These are phyloP conservation scores for Halichoerus grypus DNA, from an alignment of 2,113 vertebrate genomes.

Conservation along the genomic window DNA sequence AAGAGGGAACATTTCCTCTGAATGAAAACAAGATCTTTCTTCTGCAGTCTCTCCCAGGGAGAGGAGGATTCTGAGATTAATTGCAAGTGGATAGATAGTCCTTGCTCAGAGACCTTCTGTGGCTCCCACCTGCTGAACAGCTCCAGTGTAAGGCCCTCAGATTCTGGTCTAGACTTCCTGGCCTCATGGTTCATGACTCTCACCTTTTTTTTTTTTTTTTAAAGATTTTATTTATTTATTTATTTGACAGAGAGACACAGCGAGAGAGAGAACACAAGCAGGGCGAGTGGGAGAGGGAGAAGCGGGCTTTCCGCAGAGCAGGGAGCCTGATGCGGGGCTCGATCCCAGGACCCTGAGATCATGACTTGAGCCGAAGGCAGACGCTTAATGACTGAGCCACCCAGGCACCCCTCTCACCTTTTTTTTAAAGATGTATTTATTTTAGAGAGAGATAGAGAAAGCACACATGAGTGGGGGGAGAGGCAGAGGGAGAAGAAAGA, in stretches of 20 bases:
- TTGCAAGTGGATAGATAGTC: not conserved
- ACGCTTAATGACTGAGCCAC: too few species aligned
- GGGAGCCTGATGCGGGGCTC: too few species aligned
- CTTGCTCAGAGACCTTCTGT: not conserved
- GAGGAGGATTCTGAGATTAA: not conserved
- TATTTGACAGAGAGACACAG: too few species aligned
- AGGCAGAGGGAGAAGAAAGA: not conserved
- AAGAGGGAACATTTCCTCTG: conserved; percentile 5
- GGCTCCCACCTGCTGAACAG: not conserved
- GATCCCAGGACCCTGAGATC: too few species aligned
- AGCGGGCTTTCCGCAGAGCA: too few species aligned
- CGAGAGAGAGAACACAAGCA: too few species aligned
- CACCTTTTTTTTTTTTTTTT: not conserved
- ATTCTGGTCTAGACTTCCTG: not conserved
- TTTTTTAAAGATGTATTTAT: not conserved
- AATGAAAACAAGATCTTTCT: not conserved
- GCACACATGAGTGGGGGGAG: not conserved
- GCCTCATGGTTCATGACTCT: not conserved
- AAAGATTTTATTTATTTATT: not conserved
- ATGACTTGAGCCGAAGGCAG: too few species aligned
- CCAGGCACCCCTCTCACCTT: not conserved
- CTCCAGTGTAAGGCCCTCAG: not conserved
- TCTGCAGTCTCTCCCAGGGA: not conserved
- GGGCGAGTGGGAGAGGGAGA: too few species aligned
- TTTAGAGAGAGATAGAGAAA: not conserved